These are phyloP conservation scores for Acrossocheilus fasciatus DNA, from an alignment of 2,797 vertebrate species.

Conservation along the genomic window DNA sequence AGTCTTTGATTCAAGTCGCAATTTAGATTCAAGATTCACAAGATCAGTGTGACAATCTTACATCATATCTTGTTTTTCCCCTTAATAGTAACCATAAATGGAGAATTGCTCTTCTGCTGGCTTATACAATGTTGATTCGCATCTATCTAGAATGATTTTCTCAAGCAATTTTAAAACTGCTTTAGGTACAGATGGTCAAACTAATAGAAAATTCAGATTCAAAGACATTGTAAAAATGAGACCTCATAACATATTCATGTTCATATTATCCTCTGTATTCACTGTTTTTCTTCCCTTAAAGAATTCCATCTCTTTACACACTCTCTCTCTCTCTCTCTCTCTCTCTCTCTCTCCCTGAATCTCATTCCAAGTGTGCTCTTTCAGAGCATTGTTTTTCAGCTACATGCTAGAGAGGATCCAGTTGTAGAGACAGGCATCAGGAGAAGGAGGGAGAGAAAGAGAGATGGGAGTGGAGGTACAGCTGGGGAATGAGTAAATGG, in stretches of 20 bases:
- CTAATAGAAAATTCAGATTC: background rate
- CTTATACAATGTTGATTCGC: too few species aligned
- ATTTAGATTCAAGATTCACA: background rate
- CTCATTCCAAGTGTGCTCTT: conserved; percentile 15
- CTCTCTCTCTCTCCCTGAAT: background rate
- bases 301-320: background rate
- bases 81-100: background rate
- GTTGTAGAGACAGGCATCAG: conserved; percentile 2
- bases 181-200: background rate
- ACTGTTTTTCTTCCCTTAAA: background rate
- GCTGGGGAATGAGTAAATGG: conserved; percentile 60
- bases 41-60: background rate
- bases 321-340: background rate
- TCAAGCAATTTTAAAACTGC: background rate
- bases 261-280: background rate
- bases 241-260: background rate
- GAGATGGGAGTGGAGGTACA: conserved; percentile 33
- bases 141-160: background rate
- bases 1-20: background rate
- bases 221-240: background rate
- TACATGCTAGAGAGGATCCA: background rate
- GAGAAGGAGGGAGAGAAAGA: conserved; percentile 3
- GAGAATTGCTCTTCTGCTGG: background rate
- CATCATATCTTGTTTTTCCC: background rate
- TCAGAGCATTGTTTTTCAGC: conserved; percentile 24